phyloP scores from a whole-genome alignment of 1,140 invertebrate species.

The Dryas iulia region DNA sequence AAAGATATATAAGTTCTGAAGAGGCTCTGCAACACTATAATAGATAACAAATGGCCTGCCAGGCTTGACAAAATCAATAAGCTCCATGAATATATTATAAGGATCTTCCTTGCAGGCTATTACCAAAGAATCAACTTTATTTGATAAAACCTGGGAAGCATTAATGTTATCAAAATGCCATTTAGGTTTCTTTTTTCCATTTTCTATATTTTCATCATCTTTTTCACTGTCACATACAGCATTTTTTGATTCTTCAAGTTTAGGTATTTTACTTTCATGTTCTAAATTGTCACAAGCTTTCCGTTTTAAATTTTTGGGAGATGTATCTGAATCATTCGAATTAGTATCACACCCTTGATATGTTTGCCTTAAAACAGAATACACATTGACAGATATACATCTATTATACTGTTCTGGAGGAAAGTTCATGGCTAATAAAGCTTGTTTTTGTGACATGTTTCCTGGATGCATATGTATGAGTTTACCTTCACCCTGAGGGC shows the following conservation, averaged over 20 bases:
- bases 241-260: slow-evolving; percentile 37
- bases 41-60: slow-evolving; percentile 93
- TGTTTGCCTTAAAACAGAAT: slow-evolving; percentile 85
- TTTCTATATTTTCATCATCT: slow-evolving; percentile 27
- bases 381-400: slow-evolving; percentile 86
- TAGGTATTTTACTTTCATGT: slow-evolving; percentile 47
- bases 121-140: slow-evolving; percentile 88
- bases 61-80: slow-evolving; percentile 88
- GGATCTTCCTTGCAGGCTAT: slow-evolving; percentile 93
- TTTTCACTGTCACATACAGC: slow-evolving; percentile 24
- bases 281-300: slow-evolving; percentile 51
- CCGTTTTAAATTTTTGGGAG: slow-evolving; percentile 55
- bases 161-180: slow-evolving; percentile 85
- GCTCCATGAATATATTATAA: slow-evolving; percentile 85
- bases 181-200: slow-evolving; percentile 79
- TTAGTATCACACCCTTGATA: slow-evolving; percentile 79
- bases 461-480: slow-evolving; percentile 90
- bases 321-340: slow-evolving; percentile 35
- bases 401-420: slow-evolving; percentile 83
- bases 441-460: slow-evolving; percentile 88
- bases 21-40: slow-evolving; percentile 88
- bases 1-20: slow-evolving; percentile 89
- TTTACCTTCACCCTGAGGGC: slow-evolving; percentile 82
- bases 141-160: slow-evolving; percentile 79
- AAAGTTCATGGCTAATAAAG: slow-evolving; percentile 89